A percentile compares a stretch with the other conserved stretches of the same genome.
These are phyloP conservation scores for Epirrhoe tristata DNA, from an alignment of 2,888 invertebrate species.

Conservation along the genomic window DNA sequence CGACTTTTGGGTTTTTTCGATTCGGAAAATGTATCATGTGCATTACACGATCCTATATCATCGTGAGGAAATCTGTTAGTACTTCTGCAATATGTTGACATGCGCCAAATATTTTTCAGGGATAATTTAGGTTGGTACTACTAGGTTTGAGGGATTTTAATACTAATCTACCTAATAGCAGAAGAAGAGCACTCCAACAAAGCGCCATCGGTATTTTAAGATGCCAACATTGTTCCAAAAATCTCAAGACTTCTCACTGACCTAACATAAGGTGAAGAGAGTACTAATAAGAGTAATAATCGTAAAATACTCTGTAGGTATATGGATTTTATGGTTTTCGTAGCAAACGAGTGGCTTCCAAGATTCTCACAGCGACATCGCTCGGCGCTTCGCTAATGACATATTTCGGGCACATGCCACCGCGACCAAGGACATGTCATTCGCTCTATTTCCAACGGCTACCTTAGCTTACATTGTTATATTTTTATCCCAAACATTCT, in stretches of 20 bases:
- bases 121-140: too few relatives aligned
- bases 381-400: constrained; percentile 66
- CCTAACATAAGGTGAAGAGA: not conserved
- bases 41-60: too few relatives aligned
- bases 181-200: not conserved
- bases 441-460: constrained; percentile 75
- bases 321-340: not conserved
- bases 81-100: too few relatives aligned
- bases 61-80: too few relatives aligned
- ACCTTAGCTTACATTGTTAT: constrained; percentile 83
- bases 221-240: not conserved
- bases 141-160: too few relatives aligned
- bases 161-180: too few relatives aligned
- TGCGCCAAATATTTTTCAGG: too few relatives aligned
- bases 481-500: constrained; percentile 73
- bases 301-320: not conserved
- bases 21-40: too few relatives aligned
- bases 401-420: constrained; percentile 68
- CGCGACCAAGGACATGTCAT: constrained; percentile 75
- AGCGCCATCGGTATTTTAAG: not conserved
- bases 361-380: constrained; percentile 52
- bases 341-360: constrained; percentile 36
- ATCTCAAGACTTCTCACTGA: not conserved
- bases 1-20: too few relatives aligned
- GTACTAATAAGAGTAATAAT: not conserved